Conservation (phyloP, 30 jellyfish, hydroid and myxozoan species). For the Hydractinia symbiolongicarpus region DNA sequence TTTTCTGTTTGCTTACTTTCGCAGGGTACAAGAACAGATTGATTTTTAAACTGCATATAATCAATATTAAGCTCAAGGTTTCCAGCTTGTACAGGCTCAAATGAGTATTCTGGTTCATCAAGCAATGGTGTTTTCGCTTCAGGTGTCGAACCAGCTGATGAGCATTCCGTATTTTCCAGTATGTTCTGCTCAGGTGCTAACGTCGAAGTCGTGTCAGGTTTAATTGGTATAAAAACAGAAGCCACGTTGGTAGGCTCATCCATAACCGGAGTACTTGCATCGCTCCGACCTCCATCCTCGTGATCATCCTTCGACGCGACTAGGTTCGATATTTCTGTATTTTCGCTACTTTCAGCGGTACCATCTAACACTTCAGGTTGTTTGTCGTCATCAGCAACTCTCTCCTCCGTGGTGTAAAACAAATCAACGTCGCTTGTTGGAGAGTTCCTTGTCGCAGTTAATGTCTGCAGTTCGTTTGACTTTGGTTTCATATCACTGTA, state of each 20-base stretch:
- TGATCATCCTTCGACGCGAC: neutral
- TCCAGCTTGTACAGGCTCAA: constrained; percentile 14
- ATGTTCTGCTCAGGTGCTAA: neutral
- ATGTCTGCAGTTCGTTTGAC: neutral
- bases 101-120: constrained; percentile 36
- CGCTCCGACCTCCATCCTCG: constrained; percentile 9
- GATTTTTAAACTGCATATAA: constrained; percentile 9
- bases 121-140: constrained; percentile 39
- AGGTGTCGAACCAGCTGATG: constrained; percentile 33
- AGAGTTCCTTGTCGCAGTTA: neutral
- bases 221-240: neutral
- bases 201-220: neutral
- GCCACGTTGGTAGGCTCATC: constrained; percentile 26
- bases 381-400: neutral
- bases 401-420: constrained; percentile 30
- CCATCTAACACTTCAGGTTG: neutral
- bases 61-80: neutral
- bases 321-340: neutral
- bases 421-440: constrained; percentile 23
- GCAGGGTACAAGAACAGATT: neutral
- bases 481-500: constrained; percentile 5
- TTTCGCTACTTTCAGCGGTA: constrained; percentile 14
- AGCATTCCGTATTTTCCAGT: neutral
- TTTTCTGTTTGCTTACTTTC: neutral
- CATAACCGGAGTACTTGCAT: constrained; percentile 35